phyloP scores from a whole-genome alignment of 2,113 vertebrate species.

The Charina bottae region DNA sequence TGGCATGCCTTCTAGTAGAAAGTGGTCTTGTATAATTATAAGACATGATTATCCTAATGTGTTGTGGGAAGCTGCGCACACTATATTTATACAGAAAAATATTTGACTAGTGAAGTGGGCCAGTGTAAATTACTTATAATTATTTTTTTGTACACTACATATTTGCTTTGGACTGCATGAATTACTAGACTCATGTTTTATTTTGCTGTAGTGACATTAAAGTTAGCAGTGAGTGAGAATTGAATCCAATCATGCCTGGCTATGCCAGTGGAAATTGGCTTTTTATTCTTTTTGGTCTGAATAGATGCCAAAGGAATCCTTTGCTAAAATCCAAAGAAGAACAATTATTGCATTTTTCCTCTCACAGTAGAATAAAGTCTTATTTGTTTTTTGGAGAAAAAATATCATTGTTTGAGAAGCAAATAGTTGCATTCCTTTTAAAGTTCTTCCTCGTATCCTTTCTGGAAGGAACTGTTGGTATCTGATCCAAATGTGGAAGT shows the following conservation, averaged over 20 bases:
- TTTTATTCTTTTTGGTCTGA: not conserved
- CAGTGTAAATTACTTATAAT: not conserved
- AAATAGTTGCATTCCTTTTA: conserved; percentile 17
- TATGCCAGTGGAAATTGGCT: not conserved
- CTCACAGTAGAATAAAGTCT: conserved; percentile 31
- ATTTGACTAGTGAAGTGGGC: not conserved
- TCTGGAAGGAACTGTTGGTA: conserved; percentile 43
- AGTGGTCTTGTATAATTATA: not conserved
- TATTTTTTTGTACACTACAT: not conserved
- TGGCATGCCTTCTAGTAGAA: not conserved
- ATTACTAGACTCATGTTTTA: not conserved
- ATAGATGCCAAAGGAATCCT: conserved; percentile 14
- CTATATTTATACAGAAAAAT: not conserved
- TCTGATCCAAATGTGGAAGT: conserved; percentile 33
- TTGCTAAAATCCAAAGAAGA: conserved; percentile 11
- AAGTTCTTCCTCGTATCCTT: conserved; percentile 27
- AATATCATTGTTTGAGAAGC: conserved; percentile 28
- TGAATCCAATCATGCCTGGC: not conserved
- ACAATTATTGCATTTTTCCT: conserved; percentile 17
- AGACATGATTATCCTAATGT: not conserved
- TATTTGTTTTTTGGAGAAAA: not conserved
- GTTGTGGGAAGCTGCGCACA: not conserved
- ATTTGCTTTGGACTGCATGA: not conserved
- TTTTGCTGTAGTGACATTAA: fast-evolving
- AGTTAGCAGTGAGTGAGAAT: not conserved